A percentile compares a stretch with the other conserved stretches of the same genome.
Evolutionary conservation across 2,888 invertebrate species (phyloP).

Genomic region (Sarcophaga carnaria): DNA sequence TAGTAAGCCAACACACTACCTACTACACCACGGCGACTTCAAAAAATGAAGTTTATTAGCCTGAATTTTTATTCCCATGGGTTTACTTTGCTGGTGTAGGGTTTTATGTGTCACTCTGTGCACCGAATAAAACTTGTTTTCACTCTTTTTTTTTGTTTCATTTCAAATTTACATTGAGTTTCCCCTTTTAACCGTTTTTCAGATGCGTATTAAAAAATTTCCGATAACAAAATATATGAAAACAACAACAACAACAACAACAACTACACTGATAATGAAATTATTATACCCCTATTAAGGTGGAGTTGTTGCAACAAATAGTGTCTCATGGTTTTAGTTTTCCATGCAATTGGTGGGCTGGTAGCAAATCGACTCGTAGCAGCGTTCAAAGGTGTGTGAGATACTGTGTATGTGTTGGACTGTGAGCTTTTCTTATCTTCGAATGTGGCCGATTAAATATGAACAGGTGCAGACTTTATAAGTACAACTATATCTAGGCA

Average conservation of each 20-base stretch:
- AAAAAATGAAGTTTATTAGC: too few species aligned
- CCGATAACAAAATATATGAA: neutral
- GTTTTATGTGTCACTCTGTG: too few species aligned
- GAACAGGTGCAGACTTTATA: conserved; percentile 59
- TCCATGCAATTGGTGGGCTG: conserved; percentile 26
- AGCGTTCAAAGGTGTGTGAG: neutral
- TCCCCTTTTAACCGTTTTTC: neutral
- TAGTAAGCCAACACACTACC: too few species aligned
- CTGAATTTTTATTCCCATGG: too few species aligned
- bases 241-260: conserved; percentile 28
- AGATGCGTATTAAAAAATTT: neutral
- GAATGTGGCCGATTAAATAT: conserved; percentile 43
- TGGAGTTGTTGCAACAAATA: conserved; percentile 19
- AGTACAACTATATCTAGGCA: conserved; percentile 24
- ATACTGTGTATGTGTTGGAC: neutral
- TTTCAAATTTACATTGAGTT: conserved; percentile 38
- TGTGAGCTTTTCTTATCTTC: conserved; percentile 45
- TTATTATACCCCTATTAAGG: conserved; percentile 2
- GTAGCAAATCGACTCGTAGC: neutral
- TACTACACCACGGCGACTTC: too few species aligned
- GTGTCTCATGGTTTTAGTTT: neutral
- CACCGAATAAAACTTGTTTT: neutral
- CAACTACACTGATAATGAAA: neutral
- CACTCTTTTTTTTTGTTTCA: neutral
- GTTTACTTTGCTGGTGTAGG: too few species aligned